Base-by-base conservation (phyloP, 2,888 invertebrate genomes). In the Bombyx huttoni region DNA sequence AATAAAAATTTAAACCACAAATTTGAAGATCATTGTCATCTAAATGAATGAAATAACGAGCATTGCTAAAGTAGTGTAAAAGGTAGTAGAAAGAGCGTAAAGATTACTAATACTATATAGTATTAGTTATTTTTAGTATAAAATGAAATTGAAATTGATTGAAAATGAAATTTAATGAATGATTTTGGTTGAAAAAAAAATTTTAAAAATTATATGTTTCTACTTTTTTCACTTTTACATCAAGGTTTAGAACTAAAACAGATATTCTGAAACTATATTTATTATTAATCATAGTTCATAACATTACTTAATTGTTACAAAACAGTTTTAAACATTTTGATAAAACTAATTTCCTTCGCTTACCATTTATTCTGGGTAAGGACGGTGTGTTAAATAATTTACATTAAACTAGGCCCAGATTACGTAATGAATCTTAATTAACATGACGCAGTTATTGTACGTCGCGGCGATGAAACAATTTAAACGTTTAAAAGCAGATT, bases 301-400 rank as follows among this genome's bases (percentile, higher is more conserved):
- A 87, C 85, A 87, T 86, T 85, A 87, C 87, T 87, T 86, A 84
- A 76, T 82, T 70, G 83, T 86, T 85, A 86, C 73, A 85, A 86
- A 86, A 87, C 82, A 86, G 78, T 84, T 75, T n/a, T 80, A 85
- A 83, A 81, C 77, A 76, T 80, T 82, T 75, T 79, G 76, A 75
- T 81, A 80, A 73, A 78, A 67, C 77, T 84, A 83, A 73, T 66
- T 63, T 73, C 79, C 80, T 82, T 78, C 79, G 56, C 81, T 85
- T 82, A 81, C 87, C 83, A 74, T 75, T 64, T 63, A 74, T 78
- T 75, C 80, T 78, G 83, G 85, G 83, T 83, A 81, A 86, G 87
- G 87, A 88, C 87, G 87, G 87, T 86, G 73, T 78, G 74, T 71
- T 75, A 74, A 71, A 77, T 80, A 81, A 84, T 83, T 81, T 85